Conservation (phyloP, 2,888 invertebrate genomes). For the Callosobruchus maculatus region DNA sequence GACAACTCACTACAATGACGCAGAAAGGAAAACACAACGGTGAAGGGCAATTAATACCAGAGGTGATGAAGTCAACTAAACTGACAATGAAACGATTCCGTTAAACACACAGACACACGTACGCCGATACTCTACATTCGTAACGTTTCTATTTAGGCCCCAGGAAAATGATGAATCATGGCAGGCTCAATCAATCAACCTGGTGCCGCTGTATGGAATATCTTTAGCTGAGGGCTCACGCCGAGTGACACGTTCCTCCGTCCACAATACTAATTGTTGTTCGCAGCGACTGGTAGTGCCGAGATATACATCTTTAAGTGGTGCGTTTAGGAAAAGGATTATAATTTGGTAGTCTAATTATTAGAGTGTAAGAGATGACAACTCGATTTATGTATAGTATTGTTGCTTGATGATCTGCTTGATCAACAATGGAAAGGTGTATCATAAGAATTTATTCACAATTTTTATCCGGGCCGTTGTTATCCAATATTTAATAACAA, state of each 20-base stretch:
- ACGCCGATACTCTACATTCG: not conserved
- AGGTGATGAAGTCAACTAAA: not conserved
- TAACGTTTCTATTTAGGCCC: constrained; percentile 19
- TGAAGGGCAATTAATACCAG: not conserved
- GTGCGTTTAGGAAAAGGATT: not conserved
- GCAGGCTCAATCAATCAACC: constrained; percentile 19
- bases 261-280: not conserved
- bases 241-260: not conserved
- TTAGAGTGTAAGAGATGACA: not conserved
- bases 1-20: not conserved
- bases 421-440: too few relatives aligned
- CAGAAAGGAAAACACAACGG: not conserved
- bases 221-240: not conserved
- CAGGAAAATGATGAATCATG: constrained; percentile 23
- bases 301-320: not conserved
- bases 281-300: not conserved
- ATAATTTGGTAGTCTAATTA: not conserved
- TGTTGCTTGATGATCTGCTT: too few relatives aligned
- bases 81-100: not conserved
- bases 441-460: too few relatives aligned
- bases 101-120: not conserved
- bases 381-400: not conserved
- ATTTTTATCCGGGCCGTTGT: too few relatives aligned
- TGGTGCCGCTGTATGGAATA: constrained; percentile 10
- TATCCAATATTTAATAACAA: too few relatives aligned